phyloP scores from a whole-genome alignment of 2,888 invertebrate genomes.

The Drosophila kuntzei region DNA sequence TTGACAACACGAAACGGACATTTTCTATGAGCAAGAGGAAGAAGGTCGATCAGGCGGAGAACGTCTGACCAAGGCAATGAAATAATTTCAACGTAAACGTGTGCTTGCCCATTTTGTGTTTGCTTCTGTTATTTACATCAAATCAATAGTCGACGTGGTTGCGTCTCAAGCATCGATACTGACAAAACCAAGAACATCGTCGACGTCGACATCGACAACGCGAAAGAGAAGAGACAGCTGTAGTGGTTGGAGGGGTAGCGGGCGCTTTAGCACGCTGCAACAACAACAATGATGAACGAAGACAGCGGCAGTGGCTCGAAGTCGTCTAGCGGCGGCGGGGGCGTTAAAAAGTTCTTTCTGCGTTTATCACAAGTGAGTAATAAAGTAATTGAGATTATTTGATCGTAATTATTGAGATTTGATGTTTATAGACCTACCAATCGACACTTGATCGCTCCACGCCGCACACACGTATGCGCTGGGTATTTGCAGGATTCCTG shows the following conservation, averaged over 20 bases:
- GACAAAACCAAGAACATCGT: slow-evolving; percentile 15
- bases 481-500: slow-evolving; percentile 91
- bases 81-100: slow-evolving; percentile 58
- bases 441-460: slow-evolving; percentile 94
- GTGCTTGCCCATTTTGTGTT: slow-evolving; percentile 50
- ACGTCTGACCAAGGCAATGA: slow-evolving; percentile 60
- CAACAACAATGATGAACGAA: slow-evolving; percentile 84
- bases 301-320: slow-evolving; percentile 80
- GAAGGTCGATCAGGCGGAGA: slow-evolving; percentile 46
- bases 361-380: slow-evolving; percentile 84
- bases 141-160: slow-evolving; percentile 40
- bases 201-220: slow-evolving; percentile 3
- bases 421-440: slow-evolving; percentile 88
- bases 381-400: slow-evolving; percentile 16
- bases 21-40: slow-evolving; percentile 49
- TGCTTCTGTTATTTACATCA: slow-evolving; percentile 40
- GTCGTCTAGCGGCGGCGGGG: slow-evolving; percentile 78
- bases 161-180: slow-evolving; percentile 8
- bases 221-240: slow-evolving; percentile 13
- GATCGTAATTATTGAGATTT: neutral
- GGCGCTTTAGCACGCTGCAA: slow-evolving; percentile 28
- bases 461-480: slow-evolving; percentile 92
- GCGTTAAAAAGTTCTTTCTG: slow-evolving; percentile 83
- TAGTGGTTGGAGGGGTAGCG: slow-evolving; percentile 19
- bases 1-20: slow-evolving; percentile 37